Evolutionary conservation across 2,113 vertebrate species (phyloP).

Genomic region (Cynoglossus semilaevis): DNA sequence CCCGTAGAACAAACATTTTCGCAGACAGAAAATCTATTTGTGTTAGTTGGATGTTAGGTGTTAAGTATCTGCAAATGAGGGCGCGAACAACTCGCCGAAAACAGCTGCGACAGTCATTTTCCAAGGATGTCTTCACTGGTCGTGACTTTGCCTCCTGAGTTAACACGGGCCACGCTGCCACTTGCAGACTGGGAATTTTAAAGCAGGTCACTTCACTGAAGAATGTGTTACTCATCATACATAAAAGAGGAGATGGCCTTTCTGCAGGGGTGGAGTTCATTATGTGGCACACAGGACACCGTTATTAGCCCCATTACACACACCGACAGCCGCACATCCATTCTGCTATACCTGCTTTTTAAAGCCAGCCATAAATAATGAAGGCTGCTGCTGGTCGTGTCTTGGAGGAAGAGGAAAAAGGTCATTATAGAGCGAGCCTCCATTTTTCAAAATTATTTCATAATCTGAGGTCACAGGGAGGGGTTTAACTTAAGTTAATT

Average conservation of each 20-base stretch:
- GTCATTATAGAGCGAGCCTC: slow-evolving; percentile 68
- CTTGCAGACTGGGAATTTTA: slow-evolving; percentile 28
- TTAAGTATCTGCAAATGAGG: slow-evolving; percentile 60
- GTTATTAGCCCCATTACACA: slow-evolving; percentile 82
- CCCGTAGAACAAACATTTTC: slow-evolving; percentile 36
- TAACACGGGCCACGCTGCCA: slow-evolving; percentile 28
- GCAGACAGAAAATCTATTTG: slow-evolving; percentile 46
- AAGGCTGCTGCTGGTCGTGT: slow-evolving; percentile 49
- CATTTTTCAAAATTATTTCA: slow-evolving; percentile 81
- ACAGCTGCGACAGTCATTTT: slow-evolving; percentile 43
- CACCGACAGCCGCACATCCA: slow-evolving; percentile 77
- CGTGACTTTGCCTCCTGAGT: slow-evolving; percentile 8
- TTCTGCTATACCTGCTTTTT: slow-evolving; percentile 78
- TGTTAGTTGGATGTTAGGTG: slow-evolving; percentile 52
- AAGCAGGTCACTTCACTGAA: slow-evolving; percentile 34
- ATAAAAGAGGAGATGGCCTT: slow-evolving; percentile 47
- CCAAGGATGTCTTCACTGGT: slow-evolving; percentile 23
- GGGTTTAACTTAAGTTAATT: slow-evolving; percentile 77
- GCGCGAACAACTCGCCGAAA: slow-evolving; percentile 43
- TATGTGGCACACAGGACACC: slow-evolving; percentile 70
- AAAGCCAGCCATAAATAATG: slow-evolving; percentile 77
- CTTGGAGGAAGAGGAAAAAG: slow-evolving; percentile 65
- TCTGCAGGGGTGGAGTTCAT: slow-evolving; percentile 67
- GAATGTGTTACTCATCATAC: slow-evolving; percentile 38
- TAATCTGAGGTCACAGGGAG: slow-evolving; percentile 68